Conservation (phyloP, 2,888 invertebrate species). For the Zygothrica quintamaculata region DNA sequence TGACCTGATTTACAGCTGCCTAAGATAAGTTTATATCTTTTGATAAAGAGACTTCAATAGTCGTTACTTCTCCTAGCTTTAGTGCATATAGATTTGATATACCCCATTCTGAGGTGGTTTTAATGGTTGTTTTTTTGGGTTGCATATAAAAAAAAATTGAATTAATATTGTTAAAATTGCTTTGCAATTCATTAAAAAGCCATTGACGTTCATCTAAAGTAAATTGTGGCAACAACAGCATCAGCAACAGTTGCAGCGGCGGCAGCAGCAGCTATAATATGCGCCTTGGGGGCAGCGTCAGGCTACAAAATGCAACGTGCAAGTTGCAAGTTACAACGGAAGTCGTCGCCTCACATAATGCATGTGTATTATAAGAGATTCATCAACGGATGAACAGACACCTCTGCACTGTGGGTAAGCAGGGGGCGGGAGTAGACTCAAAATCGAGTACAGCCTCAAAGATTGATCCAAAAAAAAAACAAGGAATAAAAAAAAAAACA, state of each 20-base stretch:
- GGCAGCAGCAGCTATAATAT: slow-evolving; percentile 20
- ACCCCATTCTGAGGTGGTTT: not conserved
- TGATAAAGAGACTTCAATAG: no score
- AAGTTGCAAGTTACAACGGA: slow-evolving; percentile 34
- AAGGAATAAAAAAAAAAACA: no score
- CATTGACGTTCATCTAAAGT: slow-evolving; percentile 77
- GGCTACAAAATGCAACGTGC: slow-evolving; percentile 5
- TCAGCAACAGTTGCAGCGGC: slow-evolving; percentile 11
- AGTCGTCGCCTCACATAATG: slow-evolving; percentile 55
- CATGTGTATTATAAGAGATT: slow-evolving; percentile 66
- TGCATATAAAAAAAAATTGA: not conserved
- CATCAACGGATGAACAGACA: slow-evolving; percentile 70
- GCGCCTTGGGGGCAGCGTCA: slow-evolving; percentile 21
- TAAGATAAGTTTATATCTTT: no score
- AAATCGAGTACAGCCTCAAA: slow-evolving; percentile 56
- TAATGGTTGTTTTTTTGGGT: no score
- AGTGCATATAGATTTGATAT: not conserved
- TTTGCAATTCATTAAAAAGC: slow-evolving; percentile 75
- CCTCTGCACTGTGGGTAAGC: slow-evolving; percentile 34
- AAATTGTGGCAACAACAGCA: slow-evolving; percentile 72
- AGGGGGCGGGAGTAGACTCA: slow-evolving; percentile 10
- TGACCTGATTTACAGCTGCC: no score
- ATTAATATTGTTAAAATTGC: slow-evolving; percentile 48
- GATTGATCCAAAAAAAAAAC: slow-evolving; percentile 51
- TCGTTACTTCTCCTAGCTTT: no score